phyloP scores from a whole-genome alignment of 2,113 vertebrate genomes.

The Fukomys damarensis region DNA sequence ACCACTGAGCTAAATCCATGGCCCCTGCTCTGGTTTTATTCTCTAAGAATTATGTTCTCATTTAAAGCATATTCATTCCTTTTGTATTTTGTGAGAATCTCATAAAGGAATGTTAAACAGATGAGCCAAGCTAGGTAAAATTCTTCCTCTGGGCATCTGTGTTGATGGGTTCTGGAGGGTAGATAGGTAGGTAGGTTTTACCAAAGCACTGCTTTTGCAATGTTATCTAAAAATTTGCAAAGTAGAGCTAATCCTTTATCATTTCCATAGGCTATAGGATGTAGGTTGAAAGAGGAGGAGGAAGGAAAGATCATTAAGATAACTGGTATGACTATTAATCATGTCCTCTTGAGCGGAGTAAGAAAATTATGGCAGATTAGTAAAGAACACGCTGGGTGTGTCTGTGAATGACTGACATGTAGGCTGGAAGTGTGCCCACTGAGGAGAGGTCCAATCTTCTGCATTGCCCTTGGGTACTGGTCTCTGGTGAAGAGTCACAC shows the following conservation, averaged over 20 bases:
- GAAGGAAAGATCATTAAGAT: background rate
- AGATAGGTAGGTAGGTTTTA: background rate
- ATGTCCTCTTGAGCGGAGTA: background rate
- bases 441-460: background rate
- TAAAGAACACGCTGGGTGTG: background rate
- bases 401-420: background rate
- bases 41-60: background rate
- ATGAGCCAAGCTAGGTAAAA: background rate
- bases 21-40: background rate
- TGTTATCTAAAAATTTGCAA: background rate
- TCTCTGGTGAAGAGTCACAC: background rate
- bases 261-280: background rate
- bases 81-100: slow-evolving; percentile 2
- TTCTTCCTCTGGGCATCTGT: background rate
- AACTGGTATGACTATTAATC: background rate
- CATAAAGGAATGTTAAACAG: background rate
- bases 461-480: background rate
- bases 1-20: no score
- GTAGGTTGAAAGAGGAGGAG: background rate
- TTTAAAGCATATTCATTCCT: background rate
- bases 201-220: background rate
- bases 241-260: background rate
- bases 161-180: background rate
- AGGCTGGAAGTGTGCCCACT: background rate
- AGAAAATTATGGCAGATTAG: background rate